Percentiles rank a stretch among this genome's conserved stretches.
These are phyloP conservation scores for Drosophila flavopinicola DNA, from an alignment of 2,888 invertebrate genomes.

Conservation along the genomic window DNA sequence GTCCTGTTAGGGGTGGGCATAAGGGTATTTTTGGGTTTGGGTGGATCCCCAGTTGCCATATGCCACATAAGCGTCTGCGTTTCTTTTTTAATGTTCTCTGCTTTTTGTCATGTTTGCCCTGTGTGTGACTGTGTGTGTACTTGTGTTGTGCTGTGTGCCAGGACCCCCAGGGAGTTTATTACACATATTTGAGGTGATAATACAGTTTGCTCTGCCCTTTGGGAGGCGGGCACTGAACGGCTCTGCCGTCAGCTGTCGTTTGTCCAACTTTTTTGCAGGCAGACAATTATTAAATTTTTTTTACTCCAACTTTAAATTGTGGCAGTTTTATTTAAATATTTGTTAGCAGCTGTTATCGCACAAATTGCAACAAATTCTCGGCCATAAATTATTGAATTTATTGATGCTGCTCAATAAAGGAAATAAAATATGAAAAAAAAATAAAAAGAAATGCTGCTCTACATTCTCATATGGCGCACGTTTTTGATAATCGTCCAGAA, in stretches of 20 bases:
- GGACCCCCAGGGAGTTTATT: constrained; percentile 72
- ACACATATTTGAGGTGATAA: constrained; percentile 80
- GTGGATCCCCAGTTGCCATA: constrained; percentile 42
- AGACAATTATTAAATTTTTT: constrained; percentile 46
- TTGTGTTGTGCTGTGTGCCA: constrained; percentile 48
- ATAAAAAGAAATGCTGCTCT: constrained; percentile 30
- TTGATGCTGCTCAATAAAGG: constrained; percentile 36
- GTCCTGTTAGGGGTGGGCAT: constrained; percentile 30
- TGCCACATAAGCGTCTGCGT: constrained; percentile 51
- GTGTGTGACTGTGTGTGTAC: constrained; percentile 15
- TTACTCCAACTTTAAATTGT: constrained; percentile 38
- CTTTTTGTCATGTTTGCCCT: constrained; percentile 40
- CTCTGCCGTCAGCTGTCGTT: constrained; percentile 35
- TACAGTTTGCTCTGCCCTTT: constrained; percentile 59
- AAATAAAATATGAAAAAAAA: constrained; percentile 29
- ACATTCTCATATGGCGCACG: constrained; percentile 48
- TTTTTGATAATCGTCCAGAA: constrained; percentile 74
- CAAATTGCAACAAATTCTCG: constrained; percentile 43
- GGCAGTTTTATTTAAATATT: constrained; percentile 66
- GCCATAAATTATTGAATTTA: constrained; percentile 74
- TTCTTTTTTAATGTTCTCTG: constrained; percentile 36
- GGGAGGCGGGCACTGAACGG: constrained; percentile 1
- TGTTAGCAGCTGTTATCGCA: constrained; percentile 70
- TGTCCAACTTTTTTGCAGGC: constrained; percentile 41
- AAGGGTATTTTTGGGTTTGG: constrained; percentile 15